Evolutionary conservation across 2,113 vertebrate genomes (phyloP).

Genomic region (Mellivora capensis): DNA sequence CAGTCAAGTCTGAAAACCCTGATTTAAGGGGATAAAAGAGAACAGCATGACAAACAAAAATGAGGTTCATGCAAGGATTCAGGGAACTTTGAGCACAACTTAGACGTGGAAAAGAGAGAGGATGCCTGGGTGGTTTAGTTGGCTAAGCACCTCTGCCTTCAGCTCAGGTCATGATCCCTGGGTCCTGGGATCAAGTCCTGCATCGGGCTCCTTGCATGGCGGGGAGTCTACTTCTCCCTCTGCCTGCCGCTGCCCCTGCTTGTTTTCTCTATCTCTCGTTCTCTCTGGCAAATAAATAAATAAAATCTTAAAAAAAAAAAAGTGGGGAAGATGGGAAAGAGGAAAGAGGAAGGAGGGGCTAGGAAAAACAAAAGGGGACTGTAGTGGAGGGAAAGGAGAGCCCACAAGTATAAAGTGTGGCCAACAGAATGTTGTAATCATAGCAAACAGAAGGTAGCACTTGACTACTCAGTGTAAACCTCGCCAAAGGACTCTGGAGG

Average conservation of each 20-base stretch:
- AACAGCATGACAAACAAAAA: slow-evolving; percentile 25
- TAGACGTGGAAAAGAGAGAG: background rate
- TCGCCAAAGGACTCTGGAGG: background rate
- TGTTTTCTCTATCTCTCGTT: too few relatives aligned
- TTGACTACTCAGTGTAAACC: background rate
- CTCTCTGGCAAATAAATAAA: too few relatives aligned
- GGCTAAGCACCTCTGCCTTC: too few relatives aligned
- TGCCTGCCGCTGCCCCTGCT: too few relatives aligned
- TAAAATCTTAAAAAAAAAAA: background rate
- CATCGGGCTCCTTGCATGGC: too few relatives aligned
- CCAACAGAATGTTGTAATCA: background rate
- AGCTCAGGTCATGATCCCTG: too few relatives aligned
- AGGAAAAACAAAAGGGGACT: background rate
- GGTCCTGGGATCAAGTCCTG: too few relatives aligned
- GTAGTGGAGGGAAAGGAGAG: background rate
- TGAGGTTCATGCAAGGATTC: background rate
- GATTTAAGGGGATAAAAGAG: background rate
- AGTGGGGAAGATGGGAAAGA: background rate
- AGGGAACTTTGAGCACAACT: background rate
- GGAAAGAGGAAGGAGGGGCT: background rate
- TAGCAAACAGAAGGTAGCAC: background rate
- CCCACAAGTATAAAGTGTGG: background rate
- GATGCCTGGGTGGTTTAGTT: too few relatives aligned
- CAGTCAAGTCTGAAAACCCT: background rate
- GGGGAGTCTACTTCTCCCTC: too few relatives aligned